These are phyloP conservation scores for Dendroctonus ponderosae DNA, from an alignment of 1,140 invertebrate species.

Conservation along the genomic window DNA sequence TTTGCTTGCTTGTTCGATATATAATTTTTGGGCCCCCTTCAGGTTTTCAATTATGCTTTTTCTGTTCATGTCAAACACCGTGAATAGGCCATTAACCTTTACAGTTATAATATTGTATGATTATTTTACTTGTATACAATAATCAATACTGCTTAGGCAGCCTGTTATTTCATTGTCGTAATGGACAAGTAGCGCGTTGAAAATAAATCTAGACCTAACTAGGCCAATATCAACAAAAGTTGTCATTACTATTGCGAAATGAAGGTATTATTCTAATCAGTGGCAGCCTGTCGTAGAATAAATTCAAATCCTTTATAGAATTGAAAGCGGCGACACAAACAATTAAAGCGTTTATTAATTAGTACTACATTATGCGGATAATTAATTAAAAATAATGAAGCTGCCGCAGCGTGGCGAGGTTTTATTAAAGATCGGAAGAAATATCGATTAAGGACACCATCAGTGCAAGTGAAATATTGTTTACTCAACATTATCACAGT, in stretches of 20 bases:
- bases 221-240: conserved; percentile 22
- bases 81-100: too few species aligned
- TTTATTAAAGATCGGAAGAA: background rate
- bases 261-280: conserved; percentile 17
- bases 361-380: conserved; percentile 3
- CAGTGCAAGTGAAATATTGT: too few species aligned
- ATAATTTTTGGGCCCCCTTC: too few species aligned
- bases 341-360: conserved; percentile 19
- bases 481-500: too few species aligned
- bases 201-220: conserved; percentile 15
- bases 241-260: conserved; percentile 20
- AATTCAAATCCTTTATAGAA: conserved; percentile 7
- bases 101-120: too few species aligned
- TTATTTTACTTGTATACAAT: too few species aligned
- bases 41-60: too few species aligned
- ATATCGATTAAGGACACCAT: too few species aligned
- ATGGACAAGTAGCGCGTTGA: background rate
- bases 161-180: conserved; percentile 2
- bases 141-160: too few species aligned
- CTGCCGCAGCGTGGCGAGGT: background rate
- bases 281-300: conserved; percentile 4
- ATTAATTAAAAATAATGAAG: conserved; percentile 1
- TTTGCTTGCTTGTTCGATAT: too few species aligned
- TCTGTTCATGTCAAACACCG: too few species aligned
- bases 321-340: conserved; percentile 19